Evolutionary conservation across 2,888 invertebrate species (phyloP).

Genomic region (Drosophila tanythrix): DNA sequence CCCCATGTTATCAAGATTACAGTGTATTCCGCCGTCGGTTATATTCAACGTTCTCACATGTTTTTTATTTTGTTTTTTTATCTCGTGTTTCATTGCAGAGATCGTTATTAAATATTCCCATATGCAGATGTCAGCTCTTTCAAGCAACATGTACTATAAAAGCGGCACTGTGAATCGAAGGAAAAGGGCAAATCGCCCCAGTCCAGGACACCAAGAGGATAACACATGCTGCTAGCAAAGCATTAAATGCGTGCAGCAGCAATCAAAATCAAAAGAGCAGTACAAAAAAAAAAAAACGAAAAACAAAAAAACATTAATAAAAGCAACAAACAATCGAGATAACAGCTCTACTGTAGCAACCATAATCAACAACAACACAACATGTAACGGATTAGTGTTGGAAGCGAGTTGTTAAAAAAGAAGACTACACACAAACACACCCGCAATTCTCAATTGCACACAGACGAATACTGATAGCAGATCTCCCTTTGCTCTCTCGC

Average conservation of each 20-base stretch:
- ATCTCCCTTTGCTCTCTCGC: conserved; percentile 11
- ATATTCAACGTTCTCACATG: not conserved
- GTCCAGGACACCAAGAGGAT: conserved; percentile 52
- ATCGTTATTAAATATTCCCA: conserved; percentile 26
- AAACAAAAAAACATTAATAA: conserved; percentile 1
- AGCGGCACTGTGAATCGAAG: conserved; percentile 69
- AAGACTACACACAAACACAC: conserved; percentile 21
- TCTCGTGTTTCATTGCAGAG: conserved; percentile 43
- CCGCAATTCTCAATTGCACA: conserved; percentile 24
- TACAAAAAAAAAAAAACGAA: conserved; percentile 12
- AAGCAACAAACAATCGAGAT: conserved; percentile 3
- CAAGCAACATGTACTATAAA: conserved; percentile 72
- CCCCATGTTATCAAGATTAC: not conserved
- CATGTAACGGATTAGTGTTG: conserved; percentile 15
- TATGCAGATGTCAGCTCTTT: conserved; percentile 70
- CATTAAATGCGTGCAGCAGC: conserved; percentile 29
- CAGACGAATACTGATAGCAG: conserved; percentile 2
- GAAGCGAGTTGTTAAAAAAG: conserved; percentile 10
- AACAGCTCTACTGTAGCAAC: conserved; percentile 20
- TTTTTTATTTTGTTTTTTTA: conserved; percentile 1
- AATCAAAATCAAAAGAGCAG: conserved; percentile 37
- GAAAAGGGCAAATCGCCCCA: conserved; percentile 69
- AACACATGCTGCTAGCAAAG: conserved; percentile 48
- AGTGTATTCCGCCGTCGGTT: not conserved
- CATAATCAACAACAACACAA: conserved; percentile 30